These are phyloP conservation scores for Phymastichus coffea DNA, from an alignment of 1,140 invertebrate species.

Conservation along the genomic window DNA sequence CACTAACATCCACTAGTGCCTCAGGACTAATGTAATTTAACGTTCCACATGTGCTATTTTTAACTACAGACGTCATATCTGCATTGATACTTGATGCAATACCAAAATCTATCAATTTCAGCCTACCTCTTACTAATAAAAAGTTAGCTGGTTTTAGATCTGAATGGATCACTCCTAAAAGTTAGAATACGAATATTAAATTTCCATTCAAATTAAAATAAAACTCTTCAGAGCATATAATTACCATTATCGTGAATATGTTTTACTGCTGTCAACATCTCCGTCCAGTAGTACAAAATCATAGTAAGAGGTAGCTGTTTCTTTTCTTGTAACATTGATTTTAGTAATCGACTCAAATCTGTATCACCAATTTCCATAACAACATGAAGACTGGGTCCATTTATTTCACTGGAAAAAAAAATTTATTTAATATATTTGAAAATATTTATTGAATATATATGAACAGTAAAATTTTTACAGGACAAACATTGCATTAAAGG, in stretches of 20 bases:
- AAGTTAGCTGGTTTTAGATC: constrained; percentile 98
- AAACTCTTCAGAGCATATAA: constrained; percentile 15
- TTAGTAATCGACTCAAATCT: constrained; percentile 81
- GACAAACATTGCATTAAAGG: too few relatives aligned
- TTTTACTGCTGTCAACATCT: constrained; percentile 90
- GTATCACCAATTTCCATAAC: constrained; percentile 93
- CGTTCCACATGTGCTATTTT: constrained; percentile 80
- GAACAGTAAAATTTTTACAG: background rate
- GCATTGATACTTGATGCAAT: constrained; percentile 88
- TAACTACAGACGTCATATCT: constrained; percentile 88
- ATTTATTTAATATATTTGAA: background rate
- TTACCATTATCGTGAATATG: constrained; percentile 87
- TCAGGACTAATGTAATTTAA: constrained; percentile 97
- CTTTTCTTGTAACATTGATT: constrained; percentile 60
- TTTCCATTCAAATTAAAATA: background rate
- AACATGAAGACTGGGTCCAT: constrained; percentile 71
- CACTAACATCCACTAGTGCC: constrained; percentile 67
- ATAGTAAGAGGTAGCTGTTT: constrained; percentile 67
- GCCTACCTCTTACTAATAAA: constrained; percentile 77
- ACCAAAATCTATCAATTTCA: constrained; percentile 98
- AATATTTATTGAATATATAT: constrained; percentile 29
- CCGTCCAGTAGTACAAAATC: constrained; percentile 87
- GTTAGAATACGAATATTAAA: constrained; percentile 14
- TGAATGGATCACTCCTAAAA: constrained; percentile 87
- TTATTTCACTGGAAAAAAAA: constrained; percentile 59